Evolutionary conservation across 2,797 vertebrate genomes (phyloP), one percentile per base, ranked within the genome.

Genomic region (Hafferia zeledoni): DNA sequence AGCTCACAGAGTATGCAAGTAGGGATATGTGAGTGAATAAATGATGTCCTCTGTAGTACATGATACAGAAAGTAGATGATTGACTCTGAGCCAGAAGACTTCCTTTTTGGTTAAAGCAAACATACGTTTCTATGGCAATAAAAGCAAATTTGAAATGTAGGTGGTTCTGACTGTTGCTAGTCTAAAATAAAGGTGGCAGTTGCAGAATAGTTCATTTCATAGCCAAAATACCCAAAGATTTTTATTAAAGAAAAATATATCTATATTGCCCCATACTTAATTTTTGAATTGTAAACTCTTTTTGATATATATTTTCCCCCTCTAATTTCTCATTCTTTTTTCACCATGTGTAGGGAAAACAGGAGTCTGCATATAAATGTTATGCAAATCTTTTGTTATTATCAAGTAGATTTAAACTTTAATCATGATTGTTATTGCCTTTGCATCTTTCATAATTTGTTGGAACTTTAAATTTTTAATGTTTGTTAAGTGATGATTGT

Each of bases 61-160:
- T 85, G 33, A 35, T 89, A 65, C 16, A 64, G 77, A 76, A 79
- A 70, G 53, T 46, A 61, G 78, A 31, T 0, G 2, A 71, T 14
- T 87, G 63, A 37, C 35, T 65, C 4, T 71, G 46, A 79, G 68
- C 78, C 86, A 89, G 49, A 81, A 87, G 56, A 64, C 25, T 83
- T 87, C 85, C 75, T 89, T 95, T 93, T 95, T 90, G 33, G 92
- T 85, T 89, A 83, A 94, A 80, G 92, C 74, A 95, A 94, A 89
- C 83, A 84, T 82, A 87, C 1, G 87, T 96, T 95, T 95, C 95
- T 93, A 95, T 97, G 94, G 95, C 68, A 93, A 95, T 97, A 87
- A 83, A 94, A 77, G 78, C 78, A 93, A 60, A 92, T 93, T 84
- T 92, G 44, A 96, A 93, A 92, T 85, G 95, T 97, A 93, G 95